Conservation (phyloP, 1,140 invertebrate genomes). For the Sminthurinus signatus region DNA sequence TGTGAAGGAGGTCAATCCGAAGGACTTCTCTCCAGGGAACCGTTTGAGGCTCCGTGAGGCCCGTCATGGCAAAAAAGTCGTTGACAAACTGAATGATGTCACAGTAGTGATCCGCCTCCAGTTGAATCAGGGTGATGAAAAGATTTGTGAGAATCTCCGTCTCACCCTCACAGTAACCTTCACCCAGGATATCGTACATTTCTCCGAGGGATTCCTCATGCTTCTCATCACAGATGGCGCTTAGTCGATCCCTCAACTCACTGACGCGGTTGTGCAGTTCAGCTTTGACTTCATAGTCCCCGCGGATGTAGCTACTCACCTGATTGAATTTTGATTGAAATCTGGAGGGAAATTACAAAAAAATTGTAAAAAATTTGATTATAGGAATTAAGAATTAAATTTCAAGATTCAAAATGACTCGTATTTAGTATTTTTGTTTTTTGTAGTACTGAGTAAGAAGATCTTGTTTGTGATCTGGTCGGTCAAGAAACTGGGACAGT, state of each 20-base stretch:
- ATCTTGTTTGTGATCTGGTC: background rate
- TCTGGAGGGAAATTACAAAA: background rate
- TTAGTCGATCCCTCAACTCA: background rate
- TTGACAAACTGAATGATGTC: conserved; percentile 7
- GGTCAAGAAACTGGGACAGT: background rate
- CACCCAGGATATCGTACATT: background rate
- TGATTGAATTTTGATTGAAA: conserved; percentile 7
- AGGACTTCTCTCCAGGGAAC: background rate
- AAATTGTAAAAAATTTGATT: too few relatives aligned
- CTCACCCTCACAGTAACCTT: conserved; percentile 3
- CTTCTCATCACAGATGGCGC: conserved; percentile 5
- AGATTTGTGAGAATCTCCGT: conserved; percentile 2
- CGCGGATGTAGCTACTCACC: conserved; percentile 5
- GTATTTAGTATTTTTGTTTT: too few relatives aligned
- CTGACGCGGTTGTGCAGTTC: conserved; percentile 5
- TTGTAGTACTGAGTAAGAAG: background rate
- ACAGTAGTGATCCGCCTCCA: conserved; percentile 7
- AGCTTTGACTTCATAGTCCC: conserved; percentile 5
- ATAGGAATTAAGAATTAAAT: too few relatives aligned
- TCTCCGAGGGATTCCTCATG: background rate
- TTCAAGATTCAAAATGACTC: too few relatives aligned
- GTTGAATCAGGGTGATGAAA: conserved; percentile 1
- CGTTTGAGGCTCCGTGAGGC: background rate
- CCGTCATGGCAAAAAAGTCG: conserved; percentile 3
- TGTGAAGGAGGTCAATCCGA: background rate